Evolutionary conservation across 2,797 vertebrate species (phyloP).

Genomic region (Darevskia nairensis): DNA sequence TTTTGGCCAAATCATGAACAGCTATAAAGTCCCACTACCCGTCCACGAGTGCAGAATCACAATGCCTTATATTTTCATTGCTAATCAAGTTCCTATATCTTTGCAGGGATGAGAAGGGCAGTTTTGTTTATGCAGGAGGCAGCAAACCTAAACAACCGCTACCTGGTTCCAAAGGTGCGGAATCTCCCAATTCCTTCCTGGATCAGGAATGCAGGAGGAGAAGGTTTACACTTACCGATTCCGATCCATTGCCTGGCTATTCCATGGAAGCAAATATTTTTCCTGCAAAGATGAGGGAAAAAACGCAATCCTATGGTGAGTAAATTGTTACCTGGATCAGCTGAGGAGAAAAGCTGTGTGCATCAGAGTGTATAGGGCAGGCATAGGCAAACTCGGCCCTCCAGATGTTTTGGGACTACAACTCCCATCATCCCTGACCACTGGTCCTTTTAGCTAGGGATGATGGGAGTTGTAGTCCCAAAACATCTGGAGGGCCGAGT

Average conservation of each 20-base stretch:
- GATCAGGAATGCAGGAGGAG: constrained; percentile 84
- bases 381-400: no score
- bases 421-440: no score
- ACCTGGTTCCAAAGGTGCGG: constrained; percentile 79
- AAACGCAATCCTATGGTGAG: constrained; percentile 83
- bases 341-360: no score
- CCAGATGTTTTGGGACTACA: no score
- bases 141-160: constrained; percentile 68
- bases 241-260: constrained; percentile 75
- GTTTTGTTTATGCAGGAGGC: constrained; percentile 71
- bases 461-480: no score
- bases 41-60: background rate
- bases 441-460: no score
- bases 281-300: constrained; percentile 86
- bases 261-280: constrained; percentile 77
- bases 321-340: background rate
- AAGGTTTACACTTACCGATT: constrained; percentile 82
- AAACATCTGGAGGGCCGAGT: no score
- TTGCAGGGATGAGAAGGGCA: constrained; percentile 81
- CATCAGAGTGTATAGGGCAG: no score
- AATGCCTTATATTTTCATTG: background rate
- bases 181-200: constrained; percentile 92
- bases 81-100: constrained; percentile 37
- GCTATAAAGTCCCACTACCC: background rate
- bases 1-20: background rate